Evolutionary conservation across 2,797 vertebrate genomes (phyloP).

Genomic region (Gobio occitaniae): DNA sequence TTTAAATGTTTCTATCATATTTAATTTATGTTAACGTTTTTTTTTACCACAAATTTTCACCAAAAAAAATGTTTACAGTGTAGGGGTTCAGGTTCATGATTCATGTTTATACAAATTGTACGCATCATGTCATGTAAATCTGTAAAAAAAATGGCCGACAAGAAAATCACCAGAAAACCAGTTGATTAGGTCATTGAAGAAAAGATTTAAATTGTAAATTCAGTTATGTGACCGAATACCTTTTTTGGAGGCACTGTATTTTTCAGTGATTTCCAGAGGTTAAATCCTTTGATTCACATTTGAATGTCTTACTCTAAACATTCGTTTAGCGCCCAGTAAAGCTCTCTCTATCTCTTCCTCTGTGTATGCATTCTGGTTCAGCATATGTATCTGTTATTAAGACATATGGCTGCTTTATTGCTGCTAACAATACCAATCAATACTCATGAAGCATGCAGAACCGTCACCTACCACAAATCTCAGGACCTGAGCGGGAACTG

Average conservation of each 20-base stretch:
- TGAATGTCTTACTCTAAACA: neutral
- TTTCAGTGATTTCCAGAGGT: neutral
- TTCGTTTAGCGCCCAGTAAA: conserved; percentile 9
- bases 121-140: neutral
- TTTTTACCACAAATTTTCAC: neutral
- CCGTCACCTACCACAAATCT: conserved; percentile 86
- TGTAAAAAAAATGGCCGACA: neutral
- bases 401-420: conserved; percentile 84
- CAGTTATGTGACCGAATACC: neutral
- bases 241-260: neutral
- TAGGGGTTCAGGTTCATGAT: neutral
- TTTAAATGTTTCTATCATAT: neutral
- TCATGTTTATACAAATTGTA: neutral
- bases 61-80: neutral
- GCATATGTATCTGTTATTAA: conserved; percentile 81
- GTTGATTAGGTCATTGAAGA: neutral
- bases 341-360: conserved; percentile 53
- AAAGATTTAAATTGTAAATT: too few relatives aligned
- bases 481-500: conserved; percentile 76
- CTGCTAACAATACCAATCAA: conserved; percentile 88
- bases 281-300: neutral
- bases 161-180: neutral
- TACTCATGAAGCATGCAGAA: conserved; percentile 83
- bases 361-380: conserved; percentile 80
- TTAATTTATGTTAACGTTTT: neutral